Evolutionary conservation across 2,888 invertebrate species (phyloP), one percentile per base, ranked within the genome.

Genomic region (Cynaeus angustus): DNA sequence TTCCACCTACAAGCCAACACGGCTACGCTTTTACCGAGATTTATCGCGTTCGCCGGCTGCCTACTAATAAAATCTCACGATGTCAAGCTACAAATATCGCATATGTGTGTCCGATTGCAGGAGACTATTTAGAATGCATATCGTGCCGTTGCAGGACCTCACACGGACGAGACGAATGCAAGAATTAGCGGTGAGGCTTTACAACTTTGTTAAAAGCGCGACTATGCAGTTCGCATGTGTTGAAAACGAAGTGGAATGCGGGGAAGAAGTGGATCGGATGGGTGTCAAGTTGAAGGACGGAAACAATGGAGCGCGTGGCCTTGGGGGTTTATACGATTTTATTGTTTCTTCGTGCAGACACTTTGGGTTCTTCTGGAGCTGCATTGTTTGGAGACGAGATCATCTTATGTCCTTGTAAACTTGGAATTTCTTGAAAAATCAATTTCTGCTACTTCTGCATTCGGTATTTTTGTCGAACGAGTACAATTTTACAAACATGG

Each of bases 51-150:
- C 75, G 74, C 74, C 74, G 77, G 72, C 74, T 74, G 74, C 75
- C 73, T 74, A 78, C 78, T 77, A 77, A 79, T 80, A 79, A 79
- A 80, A 78, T 75, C 75, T 75, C 74, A 72, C 74, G 74, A 73
- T 74, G 74, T 74, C 75, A 68, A 71, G 53, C 73, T 70, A 74
- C 75, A 77, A 74, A 71, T 70, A 71, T 68, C 61, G 68, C 56
- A 16, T 53, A 50, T 69, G 58, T 68, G 71, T 65, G 71, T 74
- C 70, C 72, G 75, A 76, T 77, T 75, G 75, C 74, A 70, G 52
- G 45, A 72, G 70, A 71, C 75, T 74, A 76, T 78, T 80, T 77
- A 75, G 77, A 78, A 79, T 79, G 78, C 77, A 77, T 77, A 75
- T 75, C 74, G 75, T 74, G 75, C 75, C 76, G 77, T 76, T 77